Conservation (phyloP, 2,888 invertebrate genomes). For the Apodemia duryi region DNA sequence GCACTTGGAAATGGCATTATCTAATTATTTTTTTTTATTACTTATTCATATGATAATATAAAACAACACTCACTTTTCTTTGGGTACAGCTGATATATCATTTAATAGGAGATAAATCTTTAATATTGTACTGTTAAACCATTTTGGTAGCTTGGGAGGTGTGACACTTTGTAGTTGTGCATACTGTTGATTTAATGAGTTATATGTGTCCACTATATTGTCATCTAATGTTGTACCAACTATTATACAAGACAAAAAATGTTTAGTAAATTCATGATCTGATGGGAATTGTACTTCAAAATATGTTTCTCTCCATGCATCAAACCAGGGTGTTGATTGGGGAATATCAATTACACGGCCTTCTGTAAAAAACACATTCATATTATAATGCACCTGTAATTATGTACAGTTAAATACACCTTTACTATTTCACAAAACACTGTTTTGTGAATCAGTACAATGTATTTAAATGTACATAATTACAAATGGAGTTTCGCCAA, state of each 20-base stretch:
- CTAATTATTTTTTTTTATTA: too few species aligned
- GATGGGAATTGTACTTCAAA: constrained; percentile 91
- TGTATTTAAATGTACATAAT: too few species aligned
- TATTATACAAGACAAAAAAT: constrained; percentile 90
- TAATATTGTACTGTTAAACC: constrained; percentile 88
- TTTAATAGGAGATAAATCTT: constrained; percentile 94
- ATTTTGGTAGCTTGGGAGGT: constrained; percentile 89
- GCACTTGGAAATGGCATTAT: too few species aligned
- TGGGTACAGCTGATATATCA: constrained; percentile 86
- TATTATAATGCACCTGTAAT: background rate
- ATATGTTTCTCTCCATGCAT: constrained; percentile 95
- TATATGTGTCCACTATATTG: constrained; percentile 90
- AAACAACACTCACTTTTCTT: constrained; percentile 82
- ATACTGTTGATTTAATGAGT: constrained; percentile 87
- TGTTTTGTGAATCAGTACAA: too few species aligned
- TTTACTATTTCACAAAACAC: too few species aligned
- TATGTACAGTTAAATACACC: too few species aligned
- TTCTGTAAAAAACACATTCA: constrained; percentile 48
- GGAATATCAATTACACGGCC: constrained; percentile 84
- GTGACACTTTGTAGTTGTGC: constrained; percentile 87
- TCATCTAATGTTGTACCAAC: constrained; percentile 86
- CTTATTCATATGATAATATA: background rate
- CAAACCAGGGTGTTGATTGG: constrained; percentile 94
- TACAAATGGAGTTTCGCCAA: too few species aligned
- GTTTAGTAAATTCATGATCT: constrained; percentile 97